These are phyloP conservation scores for Ctenomys sociabilis DNA, from an alignment of 2,113 vertebrate genomes.

Conservation along the genomic window DNA sequence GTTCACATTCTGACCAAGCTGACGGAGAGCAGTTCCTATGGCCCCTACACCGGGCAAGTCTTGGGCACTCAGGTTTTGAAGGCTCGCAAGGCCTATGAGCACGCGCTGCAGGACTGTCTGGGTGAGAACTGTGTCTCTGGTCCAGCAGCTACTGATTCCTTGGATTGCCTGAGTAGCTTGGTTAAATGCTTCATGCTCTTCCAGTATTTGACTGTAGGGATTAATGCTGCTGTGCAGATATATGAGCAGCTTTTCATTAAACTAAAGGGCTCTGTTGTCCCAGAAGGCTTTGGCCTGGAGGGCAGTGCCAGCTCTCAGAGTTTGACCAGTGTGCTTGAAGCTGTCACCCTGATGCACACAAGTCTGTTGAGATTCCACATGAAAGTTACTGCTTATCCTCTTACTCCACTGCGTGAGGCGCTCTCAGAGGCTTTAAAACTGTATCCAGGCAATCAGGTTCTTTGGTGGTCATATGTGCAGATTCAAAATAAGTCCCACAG, in stretches of 20 bases:
- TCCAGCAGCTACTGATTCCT: background rate
- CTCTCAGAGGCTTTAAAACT: conserved; percentile 87
- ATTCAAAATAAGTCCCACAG: conserved; percentile 91
- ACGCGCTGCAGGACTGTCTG: conserved; percentile 83
- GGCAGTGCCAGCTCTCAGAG: conserved; percentile 43
- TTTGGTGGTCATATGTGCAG: conserved; percentile 93
- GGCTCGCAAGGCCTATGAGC: conserved; percentile 92
- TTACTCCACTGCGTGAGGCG: conserved; percentile 88
- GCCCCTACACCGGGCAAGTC: conserved; percentile 83
- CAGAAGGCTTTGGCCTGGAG: conserved; percentile 50
- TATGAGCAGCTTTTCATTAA: conserved; percentile 86
- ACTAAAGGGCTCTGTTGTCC: conserved; percentile 75
- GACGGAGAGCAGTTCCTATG: conserved; percentile 85
- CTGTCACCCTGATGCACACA: conserved; percentile 88
- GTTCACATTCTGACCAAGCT: conserved; percentile 89
- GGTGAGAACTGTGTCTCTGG: conserved; percentile 50
- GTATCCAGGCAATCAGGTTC: conserved; percentile 88
- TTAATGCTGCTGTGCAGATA: conserved; percentile 88
- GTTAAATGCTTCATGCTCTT: conserved; percentile 93
- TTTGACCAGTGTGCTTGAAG: conserved; percentile 84
- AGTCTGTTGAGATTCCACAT: conserved; percentile 90
- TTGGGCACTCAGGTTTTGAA: conserved; percentile 90
- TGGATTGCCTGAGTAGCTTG: conserved; percentile 83
- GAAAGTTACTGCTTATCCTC: conserved; percentile 87
- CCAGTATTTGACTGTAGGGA: conserved; percentile 94